A percentile compares a stretch with the other conserved stretches of the same genome.
These are phyloP conservation scores for Doryteuthis pealeii DNA, from an alignment of 1,140 invertebrate species.

Conservation along the genomic window DNA sequence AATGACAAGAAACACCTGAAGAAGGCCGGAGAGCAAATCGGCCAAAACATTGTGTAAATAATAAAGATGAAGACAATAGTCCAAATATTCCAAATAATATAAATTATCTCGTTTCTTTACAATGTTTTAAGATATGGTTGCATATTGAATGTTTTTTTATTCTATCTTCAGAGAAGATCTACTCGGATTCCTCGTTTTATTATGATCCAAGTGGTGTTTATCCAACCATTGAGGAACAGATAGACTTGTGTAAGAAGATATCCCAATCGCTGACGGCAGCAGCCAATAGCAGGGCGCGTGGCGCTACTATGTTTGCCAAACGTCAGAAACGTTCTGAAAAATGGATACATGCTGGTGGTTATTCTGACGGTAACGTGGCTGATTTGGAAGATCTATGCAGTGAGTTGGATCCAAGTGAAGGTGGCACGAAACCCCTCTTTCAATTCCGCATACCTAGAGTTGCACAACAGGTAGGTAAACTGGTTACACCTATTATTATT, in stretches of 20 bases:
- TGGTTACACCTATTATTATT: too few relatives aligned
- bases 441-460: constrained; percentile 43
- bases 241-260: constrained; percentile 85
- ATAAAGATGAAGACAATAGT: too few relatives aligned
- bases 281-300: constrained; percentile 86
- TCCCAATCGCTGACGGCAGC: constrained; percentile 89
- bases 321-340: constrained; percentile 88
- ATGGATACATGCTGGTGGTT: constrained; percentile 90
- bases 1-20: too few relatives aligned
- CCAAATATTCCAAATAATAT: too few relatives aligned
- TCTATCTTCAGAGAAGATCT: constrained; percentile 77
- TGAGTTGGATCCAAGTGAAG: constrained; percentile 35
- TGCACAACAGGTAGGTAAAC: constrained; percentile 30
- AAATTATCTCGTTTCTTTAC: too few relatives aligned
- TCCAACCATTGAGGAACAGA: constrained; percentile 93
- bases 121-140: too few relatives aligned
- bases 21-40: too few relatives aligned
- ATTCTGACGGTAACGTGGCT: constrained; percentile 66
- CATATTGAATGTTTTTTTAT: too few relatives aligned
- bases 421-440: constrained; percentile 38
- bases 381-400: constrained; percentile 41
- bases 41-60: too few relatives aligned
- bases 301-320: constrained; percentile 94
- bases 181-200: constrained; percentile 92
- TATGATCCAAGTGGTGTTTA: constrained; percentile 73